Evolutionary conservation across 35 echinoderm and acorn worm species (phyloP).

Genomic region (Heliocidaris tuberculata): DNA sequence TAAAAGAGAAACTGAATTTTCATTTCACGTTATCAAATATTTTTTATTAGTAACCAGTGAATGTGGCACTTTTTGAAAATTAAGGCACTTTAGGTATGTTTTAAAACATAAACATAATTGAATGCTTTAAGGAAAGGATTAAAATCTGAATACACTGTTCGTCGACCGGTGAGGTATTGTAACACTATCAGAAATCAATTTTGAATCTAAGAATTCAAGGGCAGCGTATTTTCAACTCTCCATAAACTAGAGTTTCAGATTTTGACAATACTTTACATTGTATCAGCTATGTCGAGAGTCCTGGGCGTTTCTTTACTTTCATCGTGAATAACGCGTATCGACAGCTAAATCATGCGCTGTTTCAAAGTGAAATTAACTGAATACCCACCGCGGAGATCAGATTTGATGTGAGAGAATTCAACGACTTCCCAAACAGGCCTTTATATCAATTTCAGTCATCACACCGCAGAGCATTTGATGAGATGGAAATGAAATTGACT

Average conservation of each 20-base stretch:
- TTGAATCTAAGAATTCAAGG: not conserved
- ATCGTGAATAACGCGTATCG: not conserved
- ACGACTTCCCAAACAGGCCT: constrained; percentile 28
- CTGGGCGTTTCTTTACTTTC: not conserved
- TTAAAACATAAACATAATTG: not conserved
- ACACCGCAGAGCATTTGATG: constrained; percentile 22
- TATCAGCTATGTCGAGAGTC: not conserved
- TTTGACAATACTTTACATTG: not conserved
- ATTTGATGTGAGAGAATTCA: not conserved
- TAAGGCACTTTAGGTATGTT: not conserved
- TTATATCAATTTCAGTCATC: constrained; percentile 12
- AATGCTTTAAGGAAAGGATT: not conserved
- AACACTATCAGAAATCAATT: not conserved
- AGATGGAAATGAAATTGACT: constrained; percentile 29
- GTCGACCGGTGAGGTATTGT: not conserved
- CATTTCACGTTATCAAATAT: not conserved
- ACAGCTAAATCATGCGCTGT: not conserved
- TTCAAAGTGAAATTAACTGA: not conserved
- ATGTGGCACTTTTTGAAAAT: not conserved
- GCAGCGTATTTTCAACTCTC: not conserved
- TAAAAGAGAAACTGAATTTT: not conserved
- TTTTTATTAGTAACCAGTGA: not conserved
- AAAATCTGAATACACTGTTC: not conserved
- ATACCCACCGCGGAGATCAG: constrained; percentile 7
- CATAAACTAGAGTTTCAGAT: not conserved